Evolutionary conservation across 1,140 invertebrate genomes (phyloP).

Genomic region (Ips typographus): DNA sequence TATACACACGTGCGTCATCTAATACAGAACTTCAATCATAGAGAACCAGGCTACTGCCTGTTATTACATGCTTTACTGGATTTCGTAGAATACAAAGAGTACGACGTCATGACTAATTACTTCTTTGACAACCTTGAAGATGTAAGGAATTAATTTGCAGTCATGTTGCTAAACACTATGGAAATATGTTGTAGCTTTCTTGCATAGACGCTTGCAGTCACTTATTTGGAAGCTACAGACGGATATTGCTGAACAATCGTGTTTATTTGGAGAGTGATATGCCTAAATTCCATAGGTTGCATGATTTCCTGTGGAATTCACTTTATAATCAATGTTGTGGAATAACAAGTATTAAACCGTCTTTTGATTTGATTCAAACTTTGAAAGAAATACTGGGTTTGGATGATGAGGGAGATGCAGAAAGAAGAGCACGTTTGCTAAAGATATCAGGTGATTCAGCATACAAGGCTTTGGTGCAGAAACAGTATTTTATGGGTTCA

Average conservation of each 20-base stretch:
- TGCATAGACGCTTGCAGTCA: slow-evolving; percentile 11
- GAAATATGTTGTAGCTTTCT: slow-evolving; percentile 14
- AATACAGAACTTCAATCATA: slow-evolving; percentile 30
- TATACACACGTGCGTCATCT: slow-evolving; percentile 30
- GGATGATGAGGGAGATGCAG: slow-evolving; percentile 12
- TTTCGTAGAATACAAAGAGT: slow-evolving; percentile 33
- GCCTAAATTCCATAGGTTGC: slow-evolving; percentile 26
- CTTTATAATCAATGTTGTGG: slow-evolving; percentile 15
- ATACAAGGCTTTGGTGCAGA: slow-evolving; percentile 16
- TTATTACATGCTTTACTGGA: slow-evolving; percentile 31
- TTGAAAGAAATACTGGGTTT: slow-evolving; percentile 25
- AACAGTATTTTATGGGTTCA: slow-evolving; percentile 20
- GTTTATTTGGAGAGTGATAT: slow-evolving; percentile 13
- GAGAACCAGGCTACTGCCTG: slow-evolving; percentile 29
- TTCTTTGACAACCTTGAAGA: slow-evolving; percentile 28
- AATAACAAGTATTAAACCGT: slow-evolving; percentile 20
- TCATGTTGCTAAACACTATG: too few species aligned
- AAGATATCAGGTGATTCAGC: slow-evolving; percentile 21
- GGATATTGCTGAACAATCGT: slow-evolving; percentile 21
- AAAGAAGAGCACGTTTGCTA: slow-evolving; percentile 15
- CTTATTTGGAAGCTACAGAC: slow-evolving; percentile 14
- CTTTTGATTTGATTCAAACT: slow-evolving; percentile 22
- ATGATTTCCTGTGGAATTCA: slow-evolving; percentile 11
- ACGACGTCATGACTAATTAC: slow-evolving; percentile 27
- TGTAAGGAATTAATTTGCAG: slow-evolving; percentile 2